Evolutionary conservation across 2,888 invertebrate genomes (phyloP).

Genomic region (Horisme vitalbata): DNA sequence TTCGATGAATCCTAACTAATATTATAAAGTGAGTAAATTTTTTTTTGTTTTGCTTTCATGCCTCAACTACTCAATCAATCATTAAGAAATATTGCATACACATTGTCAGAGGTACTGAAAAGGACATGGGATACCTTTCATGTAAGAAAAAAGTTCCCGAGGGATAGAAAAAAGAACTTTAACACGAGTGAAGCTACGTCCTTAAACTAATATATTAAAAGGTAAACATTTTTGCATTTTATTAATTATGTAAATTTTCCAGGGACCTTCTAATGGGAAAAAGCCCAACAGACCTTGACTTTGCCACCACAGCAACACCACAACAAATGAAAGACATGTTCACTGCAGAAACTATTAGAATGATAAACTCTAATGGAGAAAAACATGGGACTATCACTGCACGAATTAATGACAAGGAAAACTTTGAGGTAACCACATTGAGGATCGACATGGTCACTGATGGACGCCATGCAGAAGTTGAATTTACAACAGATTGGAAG

Average conservation of each 20-base stretch:
- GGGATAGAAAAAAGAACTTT: too few species aligned
- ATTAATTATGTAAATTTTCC: slow-evolving; percentile 18
- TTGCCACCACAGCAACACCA: slow-evolving; percentile 98
- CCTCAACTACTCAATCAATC: too few species aligned
- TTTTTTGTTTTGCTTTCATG: too few species aligned
- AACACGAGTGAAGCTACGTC: too few species aligned
- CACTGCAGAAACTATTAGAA: slow-evolving; percentile 89
- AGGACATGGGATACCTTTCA: too few species aligned
- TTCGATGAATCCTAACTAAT: too few species aligned
- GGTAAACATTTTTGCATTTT: too few species aligned
- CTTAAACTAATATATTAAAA: too few species aligned
- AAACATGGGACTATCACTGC: slow-evolving; percentile 98
- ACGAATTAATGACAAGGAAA: slow-evolving; percentile 96
- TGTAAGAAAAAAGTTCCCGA: too few species aligned
- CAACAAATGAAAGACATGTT: slow-evolving; percentile 98
- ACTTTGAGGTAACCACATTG: slow-evolving; percentile 97
- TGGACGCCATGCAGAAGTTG: slow-evolving; percentile 97
- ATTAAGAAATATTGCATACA: too few species aligned
- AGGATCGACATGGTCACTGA: slow-evolving; percentile 95
- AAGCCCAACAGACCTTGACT: slow-evolving; percentile 95
- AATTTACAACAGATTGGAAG: slow-evolving; percentile 96
- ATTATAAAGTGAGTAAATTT: too few species aligned
- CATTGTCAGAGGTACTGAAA: too few species aligned
- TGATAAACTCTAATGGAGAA: slow-evolving; percentile 96
- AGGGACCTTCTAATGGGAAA: slow-evolving; percentile 91